Evolutionary conservation across 2,113 vertebrate genomes (phyloP), one percentile per base, ranked within the genome.

Genomic region (Helogale parvula): DNA sequence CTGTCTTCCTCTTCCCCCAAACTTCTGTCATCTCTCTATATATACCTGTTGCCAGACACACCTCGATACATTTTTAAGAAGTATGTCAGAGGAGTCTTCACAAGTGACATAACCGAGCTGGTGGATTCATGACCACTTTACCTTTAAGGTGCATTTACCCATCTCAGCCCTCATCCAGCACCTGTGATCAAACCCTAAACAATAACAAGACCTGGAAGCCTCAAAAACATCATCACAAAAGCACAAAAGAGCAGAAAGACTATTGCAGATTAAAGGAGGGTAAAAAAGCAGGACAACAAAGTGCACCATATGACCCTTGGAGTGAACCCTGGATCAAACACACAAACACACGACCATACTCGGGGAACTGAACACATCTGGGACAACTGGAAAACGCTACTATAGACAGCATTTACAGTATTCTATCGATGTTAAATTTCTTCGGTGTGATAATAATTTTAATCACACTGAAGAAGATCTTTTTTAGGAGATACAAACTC

Each of bases 181-280:
- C 41, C 83, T 88, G 60, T 38, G 7, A 95, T 13, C 50, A 90
- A 91, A 82, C 33, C 50, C 52, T 82, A 54, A 63, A 41, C 38
- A 84, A 54, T 68, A 88, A 86, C 27, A 71, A 90, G 63, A 84
- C 87, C 16, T 35, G 10, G 15, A 88, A 35, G 47, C 47, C 87
- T 84, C 65, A 84, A 68, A 96, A 92, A 69, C 85, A 77, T 38
- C 76, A 10, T 77, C 68, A 77, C 27, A 86, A 95, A 88, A 50
- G 65, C 14, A 45, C 76, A 83, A n/a, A 74, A 65, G 11, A n/a
- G 47, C 9, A 45, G 52, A 27, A 82, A 38, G 41, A 63, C n/a
- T 65, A 69, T 45, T 93, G 68, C 63, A 93, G 54, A 83, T 88
- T 94, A 76, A 76, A 60, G 33, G 82, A 89, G 35, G 71, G 38